These are phyloP conservation scores for Herpetotheres cachinnans DNA, from an alignment of 2,113 vertebrate species.

Conservation along the genomic window DNA sequence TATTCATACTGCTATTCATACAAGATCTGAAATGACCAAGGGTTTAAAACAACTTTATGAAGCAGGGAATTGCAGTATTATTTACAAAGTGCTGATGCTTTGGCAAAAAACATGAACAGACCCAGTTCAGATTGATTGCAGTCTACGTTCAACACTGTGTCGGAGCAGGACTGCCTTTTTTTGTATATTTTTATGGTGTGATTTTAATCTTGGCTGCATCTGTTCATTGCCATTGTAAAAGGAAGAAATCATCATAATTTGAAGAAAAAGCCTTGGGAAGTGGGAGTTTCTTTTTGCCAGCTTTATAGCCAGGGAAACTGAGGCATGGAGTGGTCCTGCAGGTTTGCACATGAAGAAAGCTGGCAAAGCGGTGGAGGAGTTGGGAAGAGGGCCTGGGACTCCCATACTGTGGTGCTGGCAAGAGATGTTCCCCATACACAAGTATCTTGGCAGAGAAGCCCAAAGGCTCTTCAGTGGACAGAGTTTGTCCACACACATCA, in stretches of 20 bases:
- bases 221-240: neutral
- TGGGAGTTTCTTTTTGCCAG: neutral
- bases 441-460: neutral
- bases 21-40: neutral
- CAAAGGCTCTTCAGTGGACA: neutral
- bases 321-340: neutral
- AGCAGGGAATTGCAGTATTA: neutral
- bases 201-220: neutral
- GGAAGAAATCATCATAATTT: neutral
- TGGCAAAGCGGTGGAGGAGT: neutral
- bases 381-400: neutral
- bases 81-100: constrained; percentile 10
- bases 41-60: neutral
- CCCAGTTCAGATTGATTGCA: neutral
- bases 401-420: rapidly evolving
- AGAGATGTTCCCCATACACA: neutral
- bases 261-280: neutral
- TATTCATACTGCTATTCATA: neutral
- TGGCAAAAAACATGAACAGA: neutral
- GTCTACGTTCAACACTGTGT: neutral
- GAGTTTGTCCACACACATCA: neutral
- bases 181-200: constrained; percentile 1
- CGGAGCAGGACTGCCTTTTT: neutral
- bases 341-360: neutral
- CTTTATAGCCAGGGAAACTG: neutral